Percentiles rank a stretch among this genome's conserved stretches.
phyloP scores from a whole-genome alignment of 2,888 invertebrate species.

The Dryomyza anilis region DNA sequence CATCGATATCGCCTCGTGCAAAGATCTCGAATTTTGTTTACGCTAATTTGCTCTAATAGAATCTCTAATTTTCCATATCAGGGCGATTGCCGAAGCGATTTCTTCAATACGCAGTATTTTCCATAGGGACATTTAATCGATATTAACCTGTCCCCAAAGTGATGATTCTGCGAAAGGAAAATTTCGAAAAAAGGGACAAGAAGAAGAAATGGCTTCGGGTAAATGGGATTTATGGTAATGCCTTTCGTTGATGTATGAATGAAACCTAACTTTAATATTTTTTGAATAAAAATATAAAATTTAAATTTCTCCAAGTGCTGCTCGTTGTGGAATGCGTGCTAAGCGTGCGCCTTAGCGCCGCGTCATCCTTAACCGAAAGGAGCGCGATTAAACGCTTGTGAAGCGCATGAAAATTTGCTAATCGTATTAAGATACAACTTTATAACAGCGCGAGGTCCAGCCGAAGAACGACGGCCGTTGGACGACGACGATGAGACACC shows the following conservation, averaged over 20 bases:
- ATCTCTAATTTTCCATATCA: no score
- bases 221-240: not conserved
- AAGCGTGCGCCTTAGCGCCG: not conserved
- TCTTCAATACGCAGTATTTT: no score
- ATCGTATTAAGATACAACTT: conserved; percentile 44
- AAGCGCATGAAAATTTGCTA: conserved; percentile 35
- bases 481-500: conserved; percentile 11
- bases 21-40: no score
- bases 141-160: no score
- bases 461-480: not conserved
- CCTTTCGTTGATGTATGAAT: not conserved
- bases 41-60: no score
- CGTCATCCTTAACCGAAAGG: not conserved
- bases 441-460: conserved; percentile 4
- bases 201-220: not conserved
- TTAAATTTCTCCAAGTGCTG: no score
- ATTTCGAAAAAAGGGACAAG: not conserved
- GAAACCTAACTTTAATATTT: not conserved
- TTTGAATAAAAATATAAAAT: not conserved
- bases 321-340: no score
- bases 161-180: no score
- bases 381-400: conserved; percentile 5
- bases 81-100: no score
- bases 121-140: no score
- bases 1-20: no score